These are phyloP conservation scores for Spodoptera frugiperda DNA, from an alignment of 1,140 invertebrate genomes.

Conservation along the genomic window DNA sequence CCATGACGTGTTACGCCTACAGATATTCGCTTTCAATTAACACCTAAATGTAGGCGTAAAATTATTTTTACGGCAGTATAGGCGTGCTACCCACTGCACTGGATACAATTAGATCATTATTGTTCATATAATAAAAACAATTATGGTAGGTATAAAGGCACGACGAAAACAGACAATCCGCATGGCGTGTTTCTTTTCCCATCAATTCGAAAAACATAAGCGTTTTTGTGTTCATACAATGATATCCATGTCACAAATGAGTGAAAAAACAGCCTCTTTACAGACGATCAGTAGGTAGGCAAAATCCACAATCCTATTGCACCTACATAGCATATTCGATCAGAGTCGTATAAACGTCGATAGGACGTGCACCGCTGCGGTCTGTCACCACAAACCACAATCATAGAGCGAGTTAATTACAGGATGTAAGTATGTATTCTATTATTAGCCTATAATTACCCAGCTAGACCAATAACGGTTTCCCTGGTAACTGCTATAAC, in stretches of 20 bases:
- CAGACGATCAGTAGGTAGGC: no score
- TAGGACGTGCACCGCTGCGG: background rate
- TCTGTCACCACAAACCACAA: slow-evolving; percentile 19
- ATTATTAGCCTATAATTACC: background rate
- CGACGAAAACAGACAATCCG: no score
- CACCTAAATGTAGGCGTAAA: slow-evolving; percentile 19
- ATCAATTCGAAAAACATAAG: no score
- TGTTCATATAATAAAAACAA: background rate
- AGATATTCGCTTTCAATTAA: background rate
- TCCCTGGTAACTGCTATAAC: background rate
- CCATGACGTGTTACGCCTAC: slow-evolving; percentile 6
- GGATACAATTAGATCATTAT: background rate
- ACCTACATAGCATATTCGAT: background rate
- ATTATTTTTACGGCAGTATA: background rate
- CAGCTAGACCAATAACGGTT: background rate
- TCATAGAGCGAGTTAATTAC: slow-evolving; percentile 17
- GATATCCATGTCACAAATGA: no score
- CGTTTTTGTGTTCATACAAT: no score
- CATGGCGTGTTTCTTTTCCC: no score
- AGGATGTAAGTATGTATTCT: slow-evolving; percentile 1
- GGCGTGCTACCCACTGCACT: background rate
- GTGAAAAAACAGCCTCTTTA: no score
- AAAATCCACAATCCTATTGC: background rate
- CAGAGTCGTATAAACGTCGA: background rate
- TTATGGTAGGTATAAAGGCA: no score